Percentiles rank a stretch among this genome's conserved stretches.
Evolutionary conservation across 2,113 vertebrate genomes (phyloP).

Genomic region (Ariopsis seemanni): DNA sequence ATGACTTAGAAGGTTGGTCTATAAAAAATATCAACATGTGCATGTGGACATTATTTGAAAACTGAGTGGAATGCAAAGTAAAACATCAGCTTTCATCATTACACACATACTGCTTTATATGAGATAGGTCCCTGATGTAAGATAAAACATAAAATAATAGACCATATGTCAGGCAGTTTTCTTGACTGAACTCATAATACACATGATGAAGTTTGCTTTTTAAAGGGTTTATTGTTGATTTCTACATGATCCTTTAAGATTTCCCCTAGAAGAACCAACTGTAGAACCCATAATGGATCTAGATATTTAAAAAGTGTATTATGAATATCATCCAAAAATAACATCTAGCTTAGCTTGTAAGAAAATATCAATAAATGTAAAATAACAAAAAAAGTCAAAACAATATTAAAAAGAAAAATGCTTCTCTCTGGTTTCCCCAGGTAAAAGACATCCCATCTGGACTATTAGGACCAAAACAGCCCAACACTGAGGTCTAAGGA

Average conservation of each 20-base stretch:
- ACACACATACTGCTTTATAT: neutral
- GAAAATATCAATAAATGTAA: neutral
- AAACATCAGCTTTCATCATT: constrained; percentile 21
- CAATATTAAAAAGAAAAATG: constrained; percentile 18
- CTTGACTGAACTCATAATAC: neutral
- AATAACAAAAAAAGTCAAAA: neutral
- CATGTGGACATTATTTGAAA: constrained; percentile 11
- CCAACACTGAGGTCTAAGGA: constrained; percentile 33
- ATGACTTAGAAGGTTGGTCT: neutral
- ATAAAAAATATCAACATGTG: constrained; percentile 44
- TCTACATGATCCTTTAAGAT: neutral
- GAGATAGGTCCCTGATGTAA: neutral
- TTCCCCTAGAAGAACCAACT: too few species aligned
- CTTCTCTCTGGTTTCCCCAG: constrained; percentile 22
- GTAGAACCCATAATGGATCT: neutral
- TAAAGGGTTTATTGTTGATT: neutral
- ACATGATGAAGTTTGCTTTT: neutral
- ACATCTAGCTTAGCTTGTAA: neutral
- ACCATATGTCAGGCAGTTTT: neutral
- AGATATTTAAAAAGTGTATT: neutral
- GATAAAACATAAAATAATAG: neutral
- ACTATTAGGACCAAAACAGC: neutral
- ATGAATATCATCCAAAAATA: neutral
- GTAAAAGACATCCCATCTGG: neutral
- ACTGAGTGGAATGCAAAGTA: constrained; percentile 32